Conservation (phyloP, 1,140 invertebrate species). For the Macrostomum lignano region DNA sequence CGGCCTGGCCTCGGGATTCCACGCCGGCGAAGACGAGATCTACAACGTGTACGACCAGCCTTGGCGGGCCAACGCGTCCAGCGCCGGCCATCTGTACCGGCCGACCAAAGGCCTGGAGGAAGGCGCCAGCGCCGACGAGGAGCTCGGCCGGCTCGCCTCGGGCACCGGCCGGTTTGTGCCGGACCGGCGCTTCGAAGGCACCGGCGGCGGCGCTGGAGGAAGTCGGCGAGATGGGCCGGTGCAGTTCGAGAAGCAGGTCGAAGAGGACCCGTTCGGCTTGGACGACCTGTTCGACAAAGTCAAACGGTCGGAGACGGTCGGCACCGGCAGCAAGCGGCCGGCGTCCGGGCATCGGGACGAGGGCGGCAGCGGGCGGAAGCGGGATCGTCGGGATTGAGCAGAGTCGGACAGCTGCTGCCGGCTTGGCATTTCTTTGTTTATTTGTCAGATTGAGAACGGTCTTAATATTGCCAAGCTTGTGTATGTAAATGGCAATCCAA, state of each 20-base stretch:
- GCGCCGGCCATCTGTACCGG: slow-evolving; percentile 64
- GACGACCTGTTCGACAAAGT: too few relatives aligned
- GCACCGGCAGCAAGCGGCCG: too few relatives aligned
- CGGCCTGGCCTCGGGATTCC: slow-evolving; percentile 76
- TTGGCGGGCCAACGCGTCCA: slow-evolving; percentile 37
- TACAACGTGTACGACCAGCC: slow-evolving; percentile 88
- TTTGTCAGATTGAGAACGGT: too few relatives aligned
- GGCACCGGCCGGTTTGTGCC: slow-evolving; percentile 48
- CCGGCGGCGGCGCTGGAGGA: slow-evolving; percentile 37
- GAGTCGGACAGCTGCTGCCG: too few relatives aligned
- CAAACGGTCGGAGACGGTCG: too few relatives aligned
- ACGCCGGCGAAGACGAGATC: slow-evolving; percentile 58
- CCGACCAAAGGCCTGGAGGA: slow-evolving; percentile 59
- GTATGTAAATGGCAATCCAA: too few relatives aligned
- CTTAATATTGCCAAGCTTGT: too few relatives aligned
- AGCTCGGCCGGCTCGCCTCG: slow-evolving; percentile 31
- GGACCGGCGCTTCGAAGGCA: slow-evolving; percentile 75
- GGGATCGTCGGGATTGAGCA: too few relatives aligned
- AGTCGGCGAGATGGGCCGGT: slow-evolving; percentile 55
- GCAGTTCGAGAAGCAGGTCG: slow-evolving; percentile 59
- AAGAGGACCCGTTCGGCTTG: too few relatives aligned
- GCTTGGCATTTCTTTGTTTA: too few relatives aligned
- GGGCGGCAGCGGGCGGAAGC: too few relatives aligned
- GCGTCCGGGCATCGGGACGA: too few relatives aligned
- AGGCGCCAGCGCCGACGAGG: slow-evolving; percentile 54